Evolutionary conservation across 2,797 vertebrate species (phyloP).

Genomic region (Megalops cyprinoides): DNA sequence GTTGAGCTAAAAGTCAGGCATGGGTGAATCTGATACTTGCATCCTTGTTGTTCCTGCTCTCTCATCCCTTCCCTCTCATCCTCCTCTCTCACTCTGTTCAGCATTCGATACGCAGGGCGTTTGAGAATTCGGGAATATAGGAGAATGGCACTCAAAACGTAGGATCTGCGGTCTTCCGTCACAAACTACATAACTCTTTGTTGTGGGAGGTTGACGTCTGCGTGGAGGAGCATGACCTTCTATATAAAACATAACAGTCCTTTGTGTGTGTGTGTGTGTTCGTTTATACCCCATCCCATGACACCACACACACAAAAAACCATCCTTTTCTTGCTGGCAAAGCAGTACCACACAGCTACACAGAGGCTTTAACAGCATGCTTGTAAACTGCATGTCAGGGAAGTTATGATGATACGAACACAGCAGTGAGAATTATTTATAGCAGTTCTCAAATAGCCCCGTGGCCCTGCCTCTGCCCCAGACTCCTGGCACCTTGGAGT

Average conservation of each 20-base stretch:
- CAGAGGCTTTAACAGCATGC: not conserved
- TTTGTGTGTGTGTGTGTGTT: not conserved
- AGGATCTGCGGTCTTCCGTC: not conserved
- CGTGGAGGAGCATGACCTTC: not conserved
- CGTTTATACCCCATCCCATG: no score
- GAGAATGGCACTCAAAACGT: not conserved
- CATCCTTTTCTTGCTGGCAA: not conserved
- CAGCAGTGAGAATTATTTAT: conserved; percentile 7
- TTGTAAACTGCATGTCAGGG: not conserved
- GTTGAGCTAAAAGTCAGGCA: conserved; percentile 46
- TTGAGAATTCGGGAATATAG: not conserved
- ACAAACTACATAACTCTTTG: not conserved
- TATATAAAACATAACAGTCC: not conserved
- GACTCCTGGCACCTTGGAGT: not conserved
- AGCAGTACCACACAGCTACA: not conserved
- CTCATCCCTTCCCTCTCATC: not conserved
- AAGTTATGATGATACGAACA: not conserved
- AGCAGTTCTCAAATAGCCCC: not conserved
- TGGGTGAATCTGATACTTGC: conserved; percentile 51
- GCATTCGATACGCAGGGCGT: not conserved
- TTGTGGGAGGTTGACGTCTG: not conserved
- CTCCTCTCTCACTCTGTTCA: not conserved
- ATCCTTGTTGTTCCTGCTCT: conserved; percentile 45
- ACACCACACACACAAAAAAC: no score
- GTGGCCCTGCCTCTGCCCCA: not conserved